phyloP scores from a whole-genome alignment of 2,888 invertebrate genomes.

The Sminthurides aquaticus region DNA sequence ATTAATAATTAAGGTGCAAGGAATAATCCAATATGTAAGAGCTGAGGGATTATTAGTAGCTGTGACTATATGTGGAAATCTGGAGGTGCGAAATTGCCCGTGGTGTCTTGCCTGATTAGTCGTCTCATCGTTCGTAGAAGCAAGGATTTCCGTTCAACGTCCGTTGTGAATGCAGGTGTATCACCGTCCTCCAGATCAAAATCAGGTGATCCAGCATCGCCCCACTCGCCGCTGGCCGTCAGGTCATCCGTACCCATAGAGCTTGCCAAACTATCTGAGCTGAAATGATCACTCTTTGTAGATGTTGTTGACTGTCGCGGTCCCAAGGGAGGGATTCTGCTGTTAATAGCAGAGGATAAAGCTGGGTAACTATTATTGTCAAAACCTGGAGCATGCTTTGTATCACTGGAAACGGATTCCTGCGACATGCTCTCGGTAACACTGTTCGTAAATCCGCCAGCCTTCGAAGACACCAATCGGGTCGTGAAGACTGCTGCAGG shows the following conservation, averaged over 20 bases:
- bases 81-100: conserved; percentile 40
- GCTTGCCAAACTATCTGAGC: neutral
- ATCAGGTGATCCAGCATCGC: neutral
- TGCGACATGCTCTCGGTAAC: neutral
- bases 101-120: conserved; percentile 32
- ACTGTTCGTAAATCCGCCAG: neutral
- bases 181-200: neutral
- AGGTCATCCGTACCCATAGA: neutral
- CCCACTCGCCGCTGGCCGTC: neutral
- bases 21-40: no score
- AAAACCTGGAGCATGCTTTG: no score
- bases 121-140: conserved; percentile 34
- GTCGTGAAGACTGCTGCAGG: conserved; percentile 36
- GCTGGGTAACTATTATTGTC: no score
- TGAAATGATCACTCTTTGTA: neutral
- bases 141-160: conserved; percentile 35
- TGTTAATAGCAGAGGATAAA: neutral
- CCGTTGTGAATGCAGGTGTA: conserved; percentile 33
- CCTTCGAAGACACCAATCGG: neutral
- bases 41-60: no score
- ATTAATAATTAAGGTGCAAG: no score
- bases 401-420: neutral
- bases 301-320: neutral
- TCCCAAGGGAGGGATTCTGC: neutral
- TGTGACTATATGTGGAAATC: conserved; percentile 39